A percentile compares a stretch with the other conserved stretches of the same genome.
Evolutionary conservation across 2,888 invertebrate species (phyloP).

Genomic region (Latheticus oryzae): DNA sequence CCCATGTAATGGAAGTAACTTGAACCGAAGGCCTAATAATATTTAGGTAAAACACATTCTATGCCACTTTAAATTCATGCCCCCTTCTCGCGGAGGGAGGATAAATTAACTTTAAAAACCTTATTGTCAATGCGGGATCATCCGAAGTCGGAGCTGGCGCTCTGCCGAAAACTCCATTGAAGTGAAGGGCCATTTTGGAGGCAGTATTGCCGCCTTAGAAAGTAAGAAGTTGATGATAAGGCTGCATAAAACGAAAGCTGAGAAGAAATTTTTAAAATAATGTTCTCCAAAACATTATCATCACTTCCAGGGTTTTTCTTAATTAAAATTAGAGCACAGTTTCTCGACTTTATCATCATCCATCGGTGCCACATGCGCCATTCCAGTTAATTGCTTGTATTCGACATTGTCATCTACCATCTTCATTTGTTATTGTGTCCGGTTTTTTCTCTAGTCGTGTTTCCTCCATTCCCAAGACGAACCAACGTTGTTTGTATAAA

Average conservation of each 20-base stretch:
- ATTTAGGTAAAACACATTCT: conserved; percentile 28
- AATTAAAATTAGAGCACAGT: conserved; percentile 19
- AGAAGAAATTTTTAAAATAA: conserved; percentile 4
- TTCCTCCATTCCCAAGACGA: conserved; percentile 4
- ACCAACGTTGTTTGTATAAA: conserved; percentile 29
- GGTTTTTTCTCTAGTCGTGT: conserved; percentile 15
- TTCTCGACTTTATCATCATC: conserved; percentile 6
- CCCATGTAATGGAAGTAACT: conserved; percentile 46
- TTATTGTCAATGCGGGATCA: conserved; percentile 17
- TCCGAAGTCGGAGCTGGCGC: conserved; percentile 11
- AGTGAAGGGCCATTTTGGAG: conserved; percentile 10
- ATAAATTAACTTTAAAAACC: conserved; percentile 9
- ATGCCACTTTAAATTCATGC: conserved; percentile 40
- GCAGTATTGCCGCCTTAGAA: conserved; percentile 7
- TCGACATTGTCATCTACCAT: conserved; percentile 21
- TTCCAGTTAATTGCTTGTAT: conserved; percentile 15
- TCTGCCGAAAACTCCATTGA: conserved; percentile 3
- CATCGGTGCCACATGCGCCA: conserved; percentile 9
- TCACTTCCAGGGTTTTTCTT: conserved; percentile 1
- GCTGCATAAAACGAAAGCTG: background rate
- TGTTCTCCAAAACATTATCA: conserved; percentile 7
- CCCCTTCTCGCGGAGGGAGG: conserved; percentile 8
- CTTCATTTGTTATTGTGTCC: conserved; percentile 26
- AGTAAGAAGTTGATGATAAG: conserved; percentile 11
- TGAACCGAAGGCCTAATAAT: conserved; percentile 43